These are phyloP conservation scores for Formica aserva DNA, from an alignment of 2,888 invertebrate species.

Conservation along the genomic window DNA sequence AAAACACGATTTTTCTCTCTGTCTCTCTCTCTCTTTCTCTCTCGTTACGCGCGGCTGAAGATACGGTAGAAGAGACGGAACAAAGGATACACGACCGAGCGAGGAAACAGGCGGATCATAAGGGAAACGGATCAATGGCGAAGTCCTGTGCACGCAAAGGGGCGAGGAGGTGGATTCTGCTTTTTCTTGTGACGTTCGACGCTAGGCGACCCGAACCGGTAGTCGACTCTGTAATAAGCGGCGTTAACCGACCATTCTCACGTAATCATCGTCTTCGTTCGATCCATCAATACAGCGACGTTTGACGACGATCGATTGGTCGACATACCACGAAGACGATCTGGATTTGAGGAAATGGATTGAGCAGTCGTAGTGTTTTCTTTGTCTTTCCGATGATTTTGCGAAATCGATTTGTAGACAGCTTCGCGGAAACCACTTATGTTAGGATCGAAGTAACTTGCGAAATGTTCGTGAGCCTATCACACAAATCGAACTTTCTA, in stretches of 20 bases:
- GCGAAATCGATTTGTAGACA: neutral
- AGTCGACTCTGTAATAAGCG: slow-evolving; percentile 73
- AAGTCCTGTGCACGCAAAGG: slow-evolving; percentile 31
- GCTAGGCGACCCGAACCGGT: slow-evolving; percentile 54
- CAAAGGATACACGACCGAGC: slow-evolving; percentile 32
- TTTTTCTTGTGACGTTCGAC: slow-evolving; percentile 40
- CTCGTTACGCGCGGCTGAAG: slow-evolving; percentile 78
- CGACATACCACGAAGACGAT: slow-evolving; percentile 55
- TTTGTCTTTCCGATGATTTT: slow-evolving; percentile 11
- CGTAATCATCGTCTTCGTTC: slow-evolving; percentile 67
- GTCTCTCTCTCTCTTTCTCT: slow-evolving; percentile 77
- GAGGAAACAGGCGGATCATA: neutral
- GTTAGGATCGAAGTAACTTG: slow-evolving; percentile 25
- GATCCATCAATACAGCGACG: slow-evolving; percentile 57
- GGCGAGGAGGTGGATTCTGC: slow-evolving; percentile 18
- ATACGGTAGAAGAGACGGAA: slow-evolving; percentile 44
- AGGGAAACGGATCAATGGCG: slow-evolving; percentile 37
- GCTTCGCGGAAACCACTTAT: slow-evolving; percentile 60
- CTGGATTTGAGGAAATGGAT: slow-evolving; percentile 51
- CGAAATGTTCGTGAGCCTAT: neutral
- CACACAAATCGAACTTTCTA: neutral
- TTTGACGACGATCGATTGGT: neutral
- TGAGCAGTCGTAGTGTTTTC: neutral
- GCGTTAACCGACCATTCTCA: slow-evolving; percentile 70
- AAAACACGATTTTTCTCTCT: slow-evolving; percentile 76